These are phyloP conservation scores for Sebastes iracundus DNA, from an alignment of 2,797 vertebrate genomes.

Conservation along the genomic window DNA sequence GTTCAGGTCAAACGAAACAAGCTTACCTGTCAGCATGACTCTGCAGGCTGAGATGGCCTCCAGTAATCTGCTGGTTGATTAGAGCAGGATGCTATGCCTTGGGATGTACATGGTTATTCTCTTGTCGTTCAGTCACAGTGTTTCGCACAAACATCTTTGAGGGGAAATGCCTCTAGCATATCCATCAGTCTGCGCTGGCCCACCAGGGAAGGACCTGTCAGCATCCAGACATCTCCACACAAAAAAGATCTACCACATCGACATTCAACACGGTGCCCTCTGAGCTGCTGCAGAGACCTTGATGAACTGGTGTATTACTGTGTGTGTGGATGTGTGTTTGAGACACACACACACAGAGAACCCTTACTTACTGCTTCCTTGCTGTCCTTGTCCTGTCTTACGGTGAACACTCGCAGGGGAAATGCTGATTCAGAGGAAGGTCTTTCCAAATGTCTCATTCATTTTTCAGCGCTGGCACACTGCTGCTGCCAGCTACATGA, in stretches of 20 bases:
- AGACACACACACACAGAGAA: constrained; percentile 17
- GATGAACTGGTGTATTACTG: constrained; percentile 16
- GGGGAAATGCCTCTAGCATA: constrained; percentile 51
- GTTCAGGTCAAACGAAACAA: constrained; percentile 16
- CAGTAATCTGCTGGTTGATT: constrained; percentile 33
- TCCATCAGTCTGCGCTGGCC: constrained; percentile 37
- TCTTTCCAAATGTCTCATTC: constrained; percentile 72
- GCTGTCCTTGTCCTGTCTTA: constrained; percentile 31
- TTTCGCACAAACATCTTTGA: constrained; percentile 52
- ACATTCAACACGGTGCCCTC: constrained; percentile 35
- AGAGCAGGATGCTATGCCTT: constrained; percentile 26
- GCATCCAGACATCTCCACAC: constrained; percentile 37
- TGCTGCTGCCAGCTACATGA: constrained; percentile 71
- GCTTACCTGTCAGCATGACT: constrained; percentile 14
- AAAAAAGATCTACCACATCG: constrained; percentile 34
- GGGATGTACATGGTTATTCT: constrained; percentile 40
- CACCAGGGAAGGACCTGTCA: constrained; percentile 54
- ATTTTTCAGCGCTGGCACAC: constrained; percentile 74
- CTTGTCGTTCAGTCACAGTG: constrained; percentile 44
- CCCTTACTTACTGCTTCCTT: constrained; percentile 21
- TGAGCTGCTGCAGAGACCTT: constrained; percentile 31
- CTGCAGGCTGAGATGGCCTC: constrained; percentile 31
- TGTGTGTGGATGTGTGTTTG: background rate
- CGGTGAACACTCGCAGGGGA: constrained; percentile 37
- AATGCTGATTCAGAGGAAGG: constrained; percentile 61